Conservation (phyloP, 2,797 vertebrate genomes). For the Brachyrhaphis roseni region DNA sequence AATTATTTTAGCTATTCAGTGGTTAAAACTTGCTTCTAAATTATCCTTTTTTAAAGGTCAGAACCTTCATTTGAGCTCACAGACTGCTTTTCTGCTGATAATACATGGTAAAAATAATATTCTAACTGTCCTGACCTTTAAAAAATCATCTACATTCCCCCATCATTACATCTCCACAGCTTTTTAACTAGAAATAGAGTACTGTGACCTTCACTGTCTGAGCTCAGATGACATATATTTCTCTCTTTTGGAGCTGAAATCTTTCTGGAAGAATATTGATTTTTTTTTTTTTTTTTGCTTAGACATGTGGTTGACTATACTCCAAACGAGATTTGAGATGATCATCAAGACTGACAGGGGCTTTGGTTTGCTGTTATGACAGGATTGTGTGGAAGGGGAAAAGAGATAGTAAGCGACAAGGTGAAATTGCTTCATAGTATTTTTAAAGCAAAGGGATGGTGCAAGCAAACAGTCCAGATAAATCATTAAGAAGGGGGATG, state of each 20-base stretch:
- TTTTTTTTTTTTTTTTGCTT: conserved; percentile 44
- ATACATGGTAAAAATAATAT: conserved; percentile 39
- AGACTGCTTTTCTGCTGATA: conserved; percentile 36
- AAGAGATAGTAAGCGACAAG: background rate
- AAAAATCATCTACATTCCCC: conserved; percentile 19
- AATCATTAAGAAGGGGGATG: conserved; percentile 58
- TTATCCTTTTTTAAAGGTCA: conserved; percentile 42
- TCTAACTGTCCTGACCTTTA: conserved; percentile 60
- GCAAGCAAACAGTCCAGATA: conserved; percentile 32
- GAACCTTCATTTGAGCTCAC: conserved; percentile 22
- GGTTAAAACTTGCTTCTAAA: conserved; percentile 8
- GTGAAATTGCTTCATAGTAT: background rate
- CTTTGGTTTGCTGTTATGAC: background rate
- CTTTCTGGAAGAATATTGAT: conserved; percentile 60
- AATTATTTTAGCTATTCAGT: conserved; percentile 14
- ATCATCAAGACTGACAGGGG: conserved; percentile 34
- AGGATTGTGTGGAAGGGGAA: background rate
- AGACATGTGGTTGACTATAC: conserved; percentile 10
- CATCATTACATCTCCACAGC: conserved; percentile 15
- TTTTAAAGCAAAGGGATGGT: background rate
- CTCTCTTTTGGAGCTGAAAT: conserved; percentile 39
- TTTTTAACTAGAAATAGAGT: conserved; percentile 20
- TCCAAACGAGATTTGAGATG: conserved; percentile 34
- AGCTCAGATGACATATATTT: conserved; percentile 35
- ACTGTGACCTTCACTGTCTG: conserved; percentile 54